Evolutionary conservation across 2,888 invertebrate species (phyloP).

Genomic region (Oscheius sp.): DNA sequence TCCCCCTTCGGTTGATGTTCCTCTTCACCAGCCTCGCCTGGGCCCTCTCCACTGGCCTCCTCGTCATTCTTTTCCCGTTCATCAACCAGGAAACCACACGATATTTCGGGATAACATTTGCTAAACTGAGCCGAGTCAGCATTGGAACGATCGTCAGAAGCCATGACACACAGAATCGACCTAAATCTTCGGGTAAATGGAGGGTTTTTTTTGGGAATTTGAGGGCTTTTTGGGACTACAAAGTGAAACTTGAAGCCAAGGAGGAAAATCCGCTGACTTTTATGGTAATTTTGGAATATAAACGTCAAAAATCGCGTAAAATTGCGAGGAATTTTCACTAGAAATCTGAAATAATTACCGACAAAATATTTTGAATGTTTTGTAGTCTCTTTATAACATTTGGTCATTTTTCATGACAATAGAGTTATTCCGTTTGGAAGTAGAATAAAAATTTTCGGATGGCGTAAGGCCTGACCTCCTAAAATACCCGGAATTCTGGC

Average conservation of each 20-base stretch:
- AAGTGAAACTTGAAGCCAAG: not conserved
- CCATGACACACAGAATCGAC: slow-evolving; percentile 55
- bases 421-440: too few species aligned
- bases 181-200: slow-evolving; percentile 52
- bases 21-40: slow-evolving; percentile 50
- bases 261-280: too few species aligned
- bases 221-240: not conserved
- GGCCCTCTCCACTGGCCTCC: slow-evolving; percentile 45
- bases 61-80: slow-evolving; percentile 25
- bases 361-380: too few species aligned
- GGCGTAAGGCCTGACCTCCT: too few species aligned
- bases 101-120: slow-evolving; percentile 60
- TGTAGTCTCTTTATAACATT: too few species aligned
- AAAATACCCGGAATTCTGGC: too few species aligned
- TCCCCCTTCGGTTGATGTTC: slow-evolving; percentile 58
- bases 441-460: too few species aligned
- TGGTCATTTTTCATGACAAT: too few species aligned
- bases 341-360: too few species aligned
- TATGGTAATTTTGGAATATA: too few species aligned
- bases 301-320: too few species aligned
- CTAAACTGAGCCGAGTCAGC: slow-evolving; percentile 60
- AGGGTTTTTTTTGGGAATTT: not conserved
- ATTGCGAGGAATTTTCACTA: too few species aligned
- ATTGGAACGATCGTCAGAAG: slow-evolving; percentile 60
- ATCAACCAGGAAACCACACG: slow-evolving; percentile 7